Conservation (phyloP, 1,140 invertebrate species). For the Drosophila takahashii region DNA sequence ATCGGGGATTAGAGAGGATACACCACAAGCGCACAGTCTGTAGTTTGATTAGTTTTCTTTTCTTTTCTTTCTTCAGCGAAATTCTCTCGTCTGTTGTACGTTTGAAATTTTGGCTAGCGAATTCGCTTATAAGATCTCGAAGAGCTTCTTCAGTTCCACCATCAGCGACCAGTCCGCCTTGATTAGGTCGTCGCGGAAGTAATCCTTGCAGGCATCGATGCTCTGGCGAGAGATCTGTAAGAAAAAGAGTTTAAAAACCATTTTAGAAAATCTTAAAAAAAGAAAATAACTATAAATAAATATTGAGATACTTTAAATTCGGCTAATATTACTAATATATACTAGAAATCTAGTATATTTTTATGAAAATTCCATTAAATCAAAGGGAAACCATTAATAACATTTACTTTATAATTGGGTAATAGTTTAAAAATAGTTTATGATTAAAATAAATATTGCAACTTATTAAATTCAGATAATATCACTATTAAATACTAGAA, state of each 20-base stretch:
- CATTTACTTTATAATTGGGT: no score
- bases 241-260: background rate
- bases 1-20: conserved; percentile 2
- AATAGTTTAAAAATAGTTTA: no score
- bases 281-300: no score
- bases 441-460: no score
- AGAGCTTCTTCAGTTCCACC: conserved; percentile 98
- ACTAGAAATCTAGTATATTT: no score
- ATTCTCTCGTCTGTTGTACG: conserved; percentile 24
- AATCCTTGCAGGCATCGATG: conserved; percentile 99
- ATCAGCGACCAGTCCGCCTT: conserved; percentile 99
- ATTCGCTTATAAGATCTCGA: conserved; percentile 95
- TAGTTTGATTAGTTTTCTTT: conserved; percentile 32
- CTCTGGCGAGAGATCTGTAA: conserved; percentile 98
- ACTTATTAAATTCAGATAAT: no score
- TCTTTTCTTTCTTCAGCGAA: conserved; percentile 8
- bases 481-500: no score
- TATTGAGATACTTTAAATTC: no score
- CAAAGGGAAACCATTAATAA: no score
- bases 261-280: background rate
- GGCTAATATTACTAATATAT: no score
- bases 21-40: conserved; percentile 65
- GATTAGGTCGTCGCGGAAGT: conserved; percentile 98
- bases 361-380: no score
- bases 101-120: conserved; percentile 48